Base-by-base conservation (phyloP, 2,113 vertebrate species). In the Corydoras sp. region DNA sequence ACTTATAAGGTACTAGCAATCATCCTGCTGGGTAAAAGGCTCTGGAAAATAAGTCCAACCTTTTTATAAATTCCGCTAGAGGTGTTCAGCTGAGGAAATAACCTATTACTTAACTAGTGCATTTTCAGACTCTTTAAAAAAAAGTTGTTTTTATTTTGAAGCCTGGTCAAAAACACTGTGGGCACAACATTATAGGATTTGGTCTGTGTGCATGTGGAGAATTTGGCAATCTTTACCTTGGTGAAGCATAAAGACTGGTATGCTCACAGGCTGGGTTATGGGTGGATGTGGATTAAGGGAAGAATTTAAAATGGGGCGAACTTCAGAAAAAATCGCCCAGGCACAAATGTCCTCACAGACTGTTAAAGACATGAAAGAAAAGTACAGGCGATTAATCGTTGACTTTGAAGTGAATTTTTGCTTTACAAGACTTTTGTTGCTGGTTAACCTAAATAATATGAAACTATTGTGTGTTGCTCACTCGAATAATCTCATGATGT, bases 81-180 rank as follows among this genome's bases (percentile, higher is more conserved):
- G 68, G 69, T 75, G 75, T 62, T 75, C 58, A 43, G 50, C 32
- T 31, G 62, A 76, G 65, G 79, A 81, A 81, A 76, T 61, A n/a
- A 70, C 69, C 14, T 61, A 71, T 75, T 76, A 60, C 74, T 62
- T 67, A 64, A 69, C 50, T 49, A 31, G 65, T 65, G 63, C 53
- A 29, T 62, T 68, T 74, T 73, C 43, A 63, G 43, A 51, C 48
- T 59, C 58, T 18, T 58, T 60, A 31, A 62, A 56, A 65, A 65
- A 72, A 62, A 14, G 29, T 49, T 62, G 71, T 58, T 53, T 77
- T 73, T 63, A 70, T 65, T 69, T 35, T 48, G 29, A 15, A 50
- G 51, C 50, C 58, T 66, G 72, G 72, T 74, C 49, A 62, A 71
- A 73, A 62, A 18, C 30, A 55, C 24, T 60, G 51, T 51, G 31